Evolutionary conservation across 2,113 vertebrate species (phyloP).

Genomic region (Ophthalmolycus amberensis): DNA sequence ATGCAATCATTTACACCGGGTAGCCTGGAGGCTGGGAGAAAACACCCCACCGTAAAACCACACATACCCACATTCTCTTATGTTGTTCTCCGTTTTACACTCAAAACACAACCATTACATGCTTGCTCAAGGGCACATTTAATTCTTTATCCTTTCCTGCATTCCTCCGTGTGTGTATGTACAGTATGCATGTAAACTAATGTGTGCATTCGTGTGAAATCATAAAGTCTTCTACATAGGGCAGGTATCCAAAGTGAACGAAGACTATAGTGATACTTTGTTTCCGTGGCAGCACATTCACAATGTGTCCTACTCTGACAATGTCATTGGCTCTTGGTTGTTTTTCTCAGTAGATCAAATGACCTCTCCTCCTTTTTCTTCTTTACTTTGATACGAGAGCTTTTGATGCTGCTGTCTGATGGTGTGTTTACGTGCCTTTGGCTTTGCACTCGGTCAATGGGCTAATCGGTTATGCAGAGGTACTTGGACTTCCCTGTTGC

Average conservation of each 20-base stretch:
- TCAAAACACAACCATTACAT: slow-evolving; percentile 52
- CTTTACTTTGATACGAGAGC: slow-evolving; percentile 50
- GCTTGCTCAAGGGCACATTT: slow-evolving; percentile 51
- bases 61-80: slow-evolving; percentile 19
- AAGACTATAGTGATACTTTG: slow-evolving; percentile 12
- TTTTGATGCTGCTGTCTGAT: slow-evolving; percentile 51
- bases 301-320: slow-evolving; percentile 27
- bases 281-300: slow-evolving; percentile 12
- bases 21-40: slow-evolving; percentile 54
- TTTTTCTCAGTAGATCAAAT: slow-evolving; percentile 50
- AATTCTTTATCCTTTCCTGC: slow-evolving; percentile 41
- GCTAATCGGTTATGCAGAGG: slow-evolving; percentile 51
- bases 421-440: slow-evolving; percentile 42
- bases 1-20: slow-evolving; percentile 92
- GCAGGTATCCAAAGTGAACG: slow-evolving; percentile 14
- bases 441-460: slow-evolving; percentile 40
- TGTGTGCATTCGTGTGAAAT: slow-evolving; percentile 14
- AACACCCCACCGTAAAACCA: slow-evolving; percentile 54
- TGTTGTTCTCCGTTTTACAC: slow-evolving; percentile 51
- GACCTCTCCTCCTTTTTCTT: slow-evolving; percentile 40
- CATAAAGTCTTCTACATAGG: slow-evolving; percentile 18
- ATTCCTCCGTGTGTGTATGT: slow-evolving; percentile 10
- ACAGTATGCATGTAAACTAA: not conserved
- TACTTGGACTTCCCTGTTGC: slow-evolving; percentile 29
- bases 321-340: slow-evolving; percentile 35